Conservation (phyloP, 2,888 invertebrate species). For the Apamea monoglypha region DNA sequence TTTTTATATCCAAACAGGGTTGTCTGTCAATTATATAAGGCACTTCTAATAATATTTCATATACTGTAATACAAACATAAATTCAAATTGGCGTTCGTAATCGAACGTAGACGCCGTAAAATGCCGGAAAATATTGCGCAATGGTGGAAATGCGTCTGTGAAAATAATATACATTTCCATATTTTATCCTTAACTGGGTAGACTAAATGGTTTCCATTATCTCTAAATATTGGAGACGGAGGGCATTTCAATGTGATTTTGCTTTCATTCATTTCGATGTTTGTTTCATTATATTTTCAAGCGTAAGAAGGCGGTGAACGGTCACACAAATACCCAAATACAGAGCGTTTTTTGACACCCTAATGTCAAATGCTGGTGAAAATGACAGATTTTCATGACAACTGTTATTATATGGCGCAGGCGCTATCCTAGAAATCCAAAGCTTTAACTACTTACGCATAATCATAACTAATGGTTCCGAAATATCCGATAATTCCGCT, state of each 20-base stretch:
- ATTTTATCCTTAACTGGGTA: slow-evolving; percentile 34
- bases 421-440: no score
- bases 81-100: slow-evolving; percentile 42
- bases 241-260: background rate
- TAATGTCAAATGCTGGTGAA: background rate
- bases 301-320: background rate
- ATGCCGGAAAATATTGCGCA: slow-evolving; percentile 38
- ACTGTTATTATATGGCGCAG: no score
- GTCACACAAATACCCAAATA: background rate
- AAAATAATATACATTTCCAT: slow-evolving; percentile 38
- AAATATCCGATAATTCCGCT: background rate
- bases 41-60: slow-evolving; percentile 33
- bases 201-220: slow-evolving; percentile 28
- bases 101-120: slow-evolving; percentile 42
- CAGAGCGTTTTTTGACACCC: background rate
- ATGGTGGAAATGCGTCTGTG: slow-evolving; percentile 31
- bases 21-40: slow-evolving; percentile 4
- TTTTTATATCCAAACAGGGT: slow-evolving; percentile 1
- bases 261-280: background rate
- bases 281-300: background rate
- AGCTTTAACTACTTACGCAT: background rate
- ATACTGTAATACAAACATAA: slow-evolving; percentile 38
- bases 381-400: background rate
- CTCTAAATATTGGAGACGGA: background rate
- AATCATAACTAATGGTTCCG: background rate